Evolutionary conservation across 2,113 vertebrate genomes (phyloP), one percentile per base, ranked within the genome.

Genomic region (Pogonocichla stellata): DNA sequence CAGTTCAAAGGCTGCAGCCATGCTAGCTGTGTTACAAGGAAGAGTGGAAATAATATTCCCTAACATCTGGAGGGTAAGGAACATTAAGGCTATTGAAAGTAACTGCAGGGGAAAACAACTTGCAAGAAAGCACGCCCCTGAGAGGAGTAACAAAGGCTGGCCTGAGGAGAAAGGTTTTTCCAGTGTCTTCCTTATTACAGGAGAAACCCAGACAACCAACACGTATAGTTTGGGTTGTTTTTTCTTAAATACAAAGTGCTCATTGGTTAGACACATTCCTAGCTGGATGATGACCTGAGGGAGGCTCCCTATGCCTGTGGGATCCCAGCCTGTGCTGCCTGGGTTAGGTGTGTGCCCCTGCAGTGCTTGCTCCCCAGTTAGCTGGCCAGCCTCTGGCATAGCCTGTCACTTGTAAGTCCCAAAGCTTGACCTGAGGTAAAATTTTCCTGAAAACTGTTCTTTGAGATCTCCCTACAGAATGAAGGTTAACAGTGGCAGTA

Each of bases 211-310:
- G 25, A 45, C 69, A 74, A 82, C 15, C 19, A 56, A 13, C 24
- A 6, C 4, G 13, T 6, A 3, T 10, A 42, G 34, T 15, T n/a
- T 10, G 45, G 23, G 23, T 48, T 12, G 5, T 0, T 4, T 14
- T 29, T 69, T 31, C 50, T 33, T 5, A 2, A 33, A 64, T 18
- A 42, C 17, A 11, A 25, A 45, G 10, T 50, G 19, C 16, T 54
- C 4, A 13, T 56, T 50, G 36, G 15, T 84, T 72, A 85, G 42
- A 64, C 47, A 16, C 20, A 28, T 45, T 70, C 40, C 56, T 60
- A 56, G 19, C 33, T 60, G 18, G 33, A 6, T 6, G 13, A 9
- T 74, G 51, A 19, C 31, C 50, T n/a, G 47, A 47, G 51, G 29
- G 67, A 93, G 61, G 13, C 25, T 69, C 60, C 13, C 26, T 33